A percentile compares a stretch with the other conserved stretches of the same genome.
phyloP scores from a whole-genome alignment of 2,113 vertebrate genomes.

The Chunga burmeisteri region DNA sequence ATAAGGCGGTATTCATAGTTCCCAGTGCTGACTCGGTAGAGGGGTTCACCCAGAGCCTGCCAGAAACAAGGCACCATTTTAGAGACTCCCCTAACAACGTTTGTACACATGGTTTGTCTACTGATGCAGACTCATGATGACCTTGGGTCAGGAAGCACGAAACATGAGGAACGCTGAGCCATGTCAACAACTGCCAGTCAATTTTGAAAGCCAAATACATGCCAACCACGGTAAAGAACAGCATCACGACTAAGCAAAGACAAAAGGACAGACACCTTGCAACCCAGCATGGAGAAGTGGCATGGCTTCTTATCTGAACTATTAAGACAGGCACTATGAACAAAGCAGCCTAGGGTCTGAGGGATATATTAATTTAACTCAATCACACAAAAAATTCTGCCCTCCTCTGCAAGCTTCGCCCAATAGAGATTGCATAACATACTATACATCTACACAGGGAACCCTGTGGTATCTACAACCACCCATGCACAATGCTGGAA shows the following conservation, averaged over 20 bases:
- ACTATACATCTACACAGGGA: not conserved
- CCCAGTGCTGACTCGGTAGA: conserved; percentile 94
- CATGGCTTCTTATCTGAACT: not conserved
- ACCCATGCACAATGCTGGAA: not conserved
- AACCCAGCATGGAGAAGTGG: not conserved
- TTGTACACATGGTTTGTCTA: not conserved
- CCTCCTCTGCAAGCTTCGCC: not conserved
- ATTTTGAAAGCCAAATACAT: not conserved
- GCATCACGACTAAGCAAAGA: not conserved
- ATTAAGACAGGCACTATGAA: not conserved
- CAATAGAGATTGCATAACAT: not conserved
- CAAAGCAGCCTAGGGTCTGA: not conserved
- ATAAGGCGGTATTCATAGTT: conserved; percentile 97
- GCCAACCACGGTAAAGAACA: not conserved
- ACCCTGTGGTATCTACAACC: not conserved
- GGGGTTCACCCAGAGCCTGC: conserved; percentile 93
- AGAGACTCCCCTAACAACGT: not conserved
- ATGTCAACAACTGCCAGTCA: not conserved
- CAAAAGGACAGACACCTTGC: not conserved
- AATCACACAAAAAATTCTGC: not conserved
- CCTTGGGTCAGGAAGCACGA: not conserved
- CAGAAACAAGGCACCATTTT: not conserved
- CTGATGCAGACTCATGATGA: fast-evolving
- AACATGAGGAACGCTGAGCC: not conserved
- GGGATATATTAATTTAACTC: not conserved